Evolutionary conservation across 2,113 vertebrate species (phyloP).

Genomic region (Tenebrosternarchus preto): DNA sequence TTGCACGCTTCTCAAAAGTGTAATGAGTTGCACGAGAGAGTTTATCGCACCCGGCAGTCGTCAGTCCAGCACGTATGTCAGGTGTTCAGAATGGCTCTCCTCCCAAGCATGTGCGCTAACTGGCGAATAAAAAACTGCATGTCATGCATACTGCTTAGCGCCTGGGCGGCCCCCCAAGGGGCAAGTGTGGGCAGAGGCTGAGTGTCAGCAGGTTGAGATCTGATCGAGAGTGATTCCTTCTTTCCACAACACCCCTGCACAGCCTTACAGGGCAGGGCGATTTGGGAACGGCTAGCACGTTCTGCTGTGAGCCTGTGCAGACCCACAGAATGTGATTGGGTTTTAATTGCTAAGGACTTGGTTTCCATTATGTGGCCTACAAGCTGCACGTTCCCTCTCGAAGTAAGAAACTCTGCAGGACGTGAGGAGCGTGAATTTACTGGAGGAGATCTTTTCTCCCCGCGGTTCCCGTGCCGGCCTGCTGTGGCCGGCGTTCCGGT

Average conservation of each 20-base stretch:
- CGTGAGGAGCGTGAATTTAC: not conserved
- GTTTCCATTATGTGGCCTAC: not conserved
- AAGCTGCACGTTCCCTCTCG: not conserved
- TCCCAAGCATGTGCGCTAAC: not conserved
- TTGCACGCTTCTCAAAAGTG: not conserved
- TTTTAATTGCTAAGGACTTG: no score
- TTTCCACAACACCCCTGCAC: not conserved
- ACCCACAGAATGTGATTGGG: not conserved
- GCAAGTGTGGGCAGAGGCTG: conserved; percentile 21
- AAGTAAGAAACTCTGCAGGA: no score
- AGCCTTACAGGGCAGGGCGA: not conserved
- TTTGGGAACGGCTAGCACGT: not conserved
- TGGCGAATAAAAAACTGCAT: conserved; percentile 10
- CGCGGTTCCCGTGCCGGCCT: no score
- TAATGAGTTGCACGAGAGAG: not conserved
- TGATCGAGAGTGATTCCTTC: conserved; percentile 3
- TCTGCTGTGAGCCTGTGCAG: not conserved
- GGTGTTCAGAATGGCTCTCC: not conserved
- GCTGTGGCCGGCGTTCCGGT: no score
- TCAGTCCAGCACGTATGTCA: conserved; percentile 5
- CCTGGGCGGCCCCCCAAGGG: not conserved
- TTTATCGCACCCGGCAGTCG: not conserved
- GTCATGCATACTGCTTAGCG: conserved; percentile 25
- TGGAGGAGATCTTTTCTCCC: not conserved
- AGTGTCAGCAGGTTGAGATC: conserved; percentile 33